Conservation (phyloP, 2,888 invertebrate species). For the Xanthia icteritia region DNA sequence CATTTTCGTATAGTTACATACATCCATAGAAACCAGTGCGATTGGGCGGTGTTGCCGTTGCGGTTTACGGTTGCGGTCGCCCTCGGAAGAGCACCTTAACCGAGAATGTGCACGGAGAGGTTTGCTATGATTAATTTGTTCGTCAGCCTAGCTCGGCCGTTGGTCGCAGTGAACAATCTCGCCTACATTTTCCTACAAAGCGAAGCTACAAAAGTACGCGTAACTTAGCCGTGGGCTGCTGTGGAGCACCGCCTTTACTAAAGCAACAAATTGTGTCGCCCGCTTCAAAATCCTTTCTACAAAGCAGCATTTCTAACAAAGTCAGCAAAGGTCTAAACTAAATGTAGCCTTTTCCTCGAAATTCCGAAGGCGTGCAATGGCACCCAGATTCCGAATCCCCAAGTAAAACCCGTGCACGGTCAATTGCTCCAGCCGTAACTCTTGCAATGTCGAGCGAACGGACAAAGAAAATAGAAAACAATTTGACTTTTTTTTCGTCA, state of each 20-base stretch:
- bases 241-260: not conserved
- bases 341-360: conserved; percentile 41
- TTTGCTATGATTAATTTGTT: no score
- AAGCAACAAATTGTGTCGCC: conserved; percentile 3
- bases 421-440: conserved; percentile 56
- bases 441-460: conserved; percentile 29
- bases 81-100: no score
- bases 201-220: not conserved
- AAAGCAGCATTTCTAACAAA: conserved; percentile 21
- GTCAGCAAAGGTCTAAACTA: conserved; percentile 29
- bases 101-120: no score
- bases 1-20: no score
- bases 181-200: not conserved
- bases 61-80: no score
- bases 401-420: conserved; percentile 54
- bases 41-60: no score
- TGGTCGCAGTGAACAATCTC: not conserved
- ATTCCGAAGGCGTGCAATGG: conserved; percentile 47
- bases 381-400: conserved; percentile 41
- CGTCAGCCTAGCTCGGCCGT: not conserved
- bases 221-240: fast-evolving
- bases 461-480: conserved; percentile 57
- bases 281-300: conserved; percentile 11
- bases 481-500: conserved; percentile 56
- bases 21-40: no score